Base-by-base conservation (phyloP, 2,888 invertebrate genomes). In the Parochlus steinenii region DNA sequence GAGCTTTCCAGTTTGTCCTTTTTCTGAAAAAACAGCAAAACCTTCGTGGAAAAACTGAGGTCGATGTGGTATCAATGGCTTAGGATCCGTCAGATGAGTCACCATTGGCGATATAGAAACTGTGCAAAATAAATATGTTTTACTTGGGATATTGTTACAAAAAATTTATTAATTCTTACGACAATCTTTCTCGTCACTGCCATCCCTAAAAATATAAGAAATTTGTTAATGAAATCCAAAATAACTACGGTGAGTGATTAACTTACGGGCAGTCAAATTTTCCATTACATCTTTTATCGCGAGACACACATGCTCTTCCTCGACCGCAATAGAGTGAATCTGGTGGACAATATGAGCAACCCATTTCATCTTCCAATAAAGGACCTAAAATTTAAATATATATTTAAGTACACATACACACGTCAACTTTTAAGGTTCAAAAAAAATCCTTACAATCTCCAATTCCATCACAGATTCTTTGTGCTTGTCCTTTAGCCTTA, bases 11-110 rank as follows among this genome's bases (percentile, higher is more conserved):
- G 71, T 65, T 33, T 69, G 67, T 5, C 85, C 83, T 48, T 79
- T 78, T 56, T 86, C 86, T 45, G 81, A 77, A 63, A 85, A 85
- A 41, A 82, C 69, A 4, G 85, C 80, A 57, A 73, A 83, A n/a
- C 87, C 87, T 43, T 74, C 74, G 37, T 72, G 66, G 46, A 67
- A 69, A 47, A 83, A 80, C 39, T 70, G 65, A 1, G 71, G 63
- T 29, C 75, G 69, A 50, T 80, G 72, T 2, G 81, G 77, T 3
- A 74, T 71, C 51, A 76, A 66, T 40, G 68, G 59, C 28, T 67
- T 70, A 42, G 73, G 69, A 34, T 70, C 66, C 40, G 64, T 64
- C 51, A 75, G 62, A 33, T 69, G 65, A 6, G 71, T 62, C 25
- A 82, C 63, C 40, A 74, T 71, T 5, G 79, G 75, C 5, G 79